Base-by-base conservation (phyloP, 2,888 invertebrate species). In the Nasonovia ribisnigri region DNA sequence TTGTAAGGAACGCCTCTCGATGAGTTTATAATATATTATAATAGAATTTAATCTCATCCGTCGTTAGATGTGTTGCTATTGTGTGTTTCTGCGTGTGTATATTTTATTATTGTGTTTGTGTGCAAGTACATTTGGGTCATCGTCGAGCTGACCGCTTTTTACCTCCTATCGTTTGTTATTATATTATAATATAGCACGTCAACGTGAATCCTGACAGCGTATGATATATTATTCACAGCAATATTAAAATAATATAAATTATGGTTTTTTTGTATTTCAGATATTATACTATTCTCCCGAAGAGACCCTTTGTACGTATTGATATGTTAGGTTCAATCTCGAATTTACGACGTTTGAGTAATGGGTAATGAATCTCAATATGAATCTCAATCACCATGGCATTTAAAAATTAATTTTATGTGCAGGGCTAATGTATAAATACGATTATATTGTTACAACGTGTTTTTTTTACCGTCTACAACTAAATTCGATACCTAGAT, bases 51-150 rank as follows among this genome's bases (percentile, higher is more conserved):
- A 77, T 77, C 20, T 77, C 36, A 20, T 77, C 77, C 36, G n/a
- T 87, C 88, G 54, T 54, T 77, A 29, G 57, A 16, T 48, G 43
- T 57, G 46, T 90, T 90, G 43, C 60, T 46, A 43, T 84, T 84
- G 43, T 84, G 84, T 29, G 43, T 84, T 24, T 42, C 20, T 84
- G 84, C 84, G 42, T 84, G 42, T 84, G 84, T 3, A 42, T 5
- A n/a, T n/a, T 46, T 3, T 46, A 6, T 46, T 84, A 43, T 84
- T 84, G 84, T 43, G 43, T 43, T 42, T 84, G 43, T 10, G 43
- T 84, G 29, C n/a, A 20, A 36, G 36, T 36, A 36, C 77, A 77
- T 77, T 77, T 77, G 36, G 77, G 77, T 36, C 77, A 77, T 77
- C 77, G 20, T 77, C 20, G 77, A 42, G 6, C 36, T 20, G 20